phyloP scores from a whole-genome alignment of 2,113 vertebrate genomes.

The Notiomystis cincta region DNA sequence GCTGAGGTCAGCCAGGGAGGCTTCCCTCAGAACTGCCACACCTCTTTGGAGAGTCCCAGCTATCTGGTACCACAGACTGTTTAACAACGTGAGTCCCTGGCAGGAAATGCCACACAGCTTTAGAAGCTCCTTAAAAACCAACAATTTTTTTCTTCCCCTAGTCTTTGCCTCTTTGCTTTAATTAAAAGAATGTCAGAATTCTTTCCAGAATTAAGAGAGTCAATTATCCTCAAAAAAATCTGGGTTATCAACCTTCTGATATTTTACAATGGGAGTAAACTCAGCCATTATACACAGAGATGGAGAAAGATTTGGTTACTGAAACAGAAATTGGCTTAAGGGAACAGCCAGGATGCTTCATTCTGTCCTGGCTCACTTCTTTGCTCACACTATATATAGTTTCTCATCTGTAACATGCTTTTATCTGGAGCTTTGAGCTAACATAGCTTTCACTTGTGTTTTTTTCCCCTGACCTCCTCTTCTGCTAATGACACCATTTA shows the following conservation, averaged over 20 bases:
- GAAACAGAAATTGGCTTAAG: not conserved
- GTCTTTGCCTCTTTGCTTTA: not conserved
- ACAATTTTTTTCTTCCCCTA: fast-evolving
- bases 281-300: not conserved
- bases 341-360: not conserved
- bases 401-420: not conserved
- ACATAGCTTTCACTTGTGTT: not conserved
- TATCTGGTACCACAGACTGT: not conserved
- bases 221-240: not conserved
- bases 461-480: not conserved
- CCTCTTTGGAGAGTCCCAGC: not conserved
- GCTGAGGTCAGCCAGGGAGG: not conserved
- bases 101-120: not conserved
- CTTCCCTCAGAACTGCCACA: not conserved
- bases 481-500: not conserved
- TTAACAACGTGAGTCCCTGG: not conserved
- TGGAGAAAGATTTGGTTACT: not conserved
- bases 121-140: not conserved
- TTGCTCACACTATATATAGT: not conserved
- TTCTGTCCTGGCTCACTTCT: not conserved
- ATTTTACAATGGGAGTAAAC: not conserved
- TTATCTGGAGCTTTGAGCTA: not conserved
- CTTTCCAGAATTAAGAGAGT: not conserved
- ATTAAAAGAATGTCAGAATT: not conserved
- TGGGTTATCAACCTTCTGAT: not conserved